Base-by-base conservation (phyloP, 2,113 vertebrate species). In the Paedocypris sp. region DNA sequence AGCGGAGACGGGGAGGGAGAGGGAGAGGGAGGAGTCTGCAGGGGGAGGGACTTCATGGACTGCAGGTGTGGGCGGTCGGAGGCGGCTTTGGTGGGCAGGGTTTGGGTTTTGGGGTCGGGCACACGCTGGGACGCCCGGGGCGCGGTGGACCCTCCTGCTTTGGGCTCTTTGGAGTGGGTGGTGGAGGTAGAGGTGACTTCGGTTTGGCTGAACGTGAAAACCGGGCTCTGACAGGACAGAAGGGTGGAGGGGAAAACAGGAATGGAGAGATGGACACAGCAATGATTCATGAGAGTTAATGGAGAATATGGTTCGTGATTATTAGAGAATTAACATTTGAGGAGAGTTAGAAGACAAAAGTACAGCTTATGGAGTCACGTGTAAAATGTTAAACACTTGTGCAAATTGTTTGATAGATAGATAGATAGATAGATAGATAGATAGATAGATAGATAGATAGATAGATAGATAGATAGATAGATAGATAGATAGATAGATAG, bases 201-300 rank as follows among this genome's bases (percentile, higher is more conserved):
- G 67, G 84, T 79, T 60, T 85, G 91, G 82, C 79, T 91, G 82
- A 91, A 93, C 77, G 86, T 89, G 83, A 91, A 93, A 70, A 89
- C 90, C 7, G 91, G 90, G 82, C 90, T 93, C 91, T 93, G 87
- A 67, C 73, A 68, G 57, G 64, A 73, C 63, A 77, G 68, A 72
- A 67, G 74, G 12, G 48, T 73, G 67, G 60, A 16, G 36, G 72
- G 61, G 63, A 56, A 73, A 71, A 71, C 67, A 64, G 41, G 50
- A 52, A 75, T 50, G 73, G 68, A 77, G 68, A 71, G 57, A 68
- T 72, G 80, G 62, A 69, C 41, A 82, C 41, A 76, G 75, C 47
- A 73, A 84, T 86, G 83, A 66, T n/a, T 72, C 65, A 79, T 83
- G 83, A 79, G 41, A 51, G 50, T 76, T 70, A 70, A 70, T 70